Conservation (phyloP, 2,113 vertebrate species). For the Lynx canadensis region DNA sequence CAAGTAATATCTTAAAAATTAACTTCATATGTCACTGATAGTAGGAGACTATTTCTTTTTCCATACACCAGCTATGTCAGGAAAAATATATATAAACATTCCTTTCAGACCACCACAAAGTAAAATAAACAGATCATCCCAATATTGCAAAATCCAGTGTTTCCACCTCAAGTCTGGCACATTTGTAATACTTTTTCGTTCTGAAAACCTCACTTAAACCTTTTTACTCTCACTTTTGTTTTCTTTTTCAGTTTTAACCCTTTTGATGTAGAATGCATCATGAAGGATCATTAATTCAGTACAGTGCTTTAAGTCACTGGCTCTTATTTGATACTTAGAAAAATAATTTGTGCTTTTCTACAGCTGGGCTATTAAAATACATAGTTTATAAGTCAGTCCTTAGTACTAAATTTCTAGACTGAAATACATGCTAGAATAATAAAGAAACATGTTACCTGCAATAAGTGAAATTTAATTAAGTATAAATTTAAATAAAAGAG, state of each 20-base stretch:
- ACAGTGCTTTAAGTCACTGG: neutral
- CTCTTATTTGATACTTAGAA: conserved; percentile 38
- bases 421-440: conserved; percentile 75
- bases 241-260: conserved; percentile 9
- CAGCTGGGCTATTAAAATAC: conserved; percentile 34
- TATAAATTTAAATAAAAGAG: conserved; percentile 2
- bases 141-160: neutral
- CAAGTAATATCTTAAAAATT: conserved; percentile 21
- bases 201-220: neutral
- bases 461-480: conserved; percentile 15
- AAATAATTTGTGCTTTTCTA: conserved; percentile 39
- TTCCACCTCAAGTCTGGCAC: neutral
- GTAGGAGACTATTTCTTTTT: neutral
- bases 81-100: neutral
- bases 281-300: neutral
- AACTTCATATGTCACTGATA: neutral
- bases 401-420: conserved; percentile 65
- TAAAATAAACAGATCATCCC: conserved; percentile 47
- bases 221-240: neutral
- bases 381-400: conserved; percentile 69
- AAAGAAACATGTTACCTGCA: conserved; percentile 65
- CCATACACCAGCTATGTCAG: neutral
- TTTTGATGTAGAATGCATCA: neutral
- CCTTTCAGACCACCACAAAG: conserved; percentile 1
- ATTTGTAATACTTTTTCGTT: conserved; percentile 38